phyloP scores from a whole-genome alignment of 2,797 vertebrate species.

The Sitta carolinensis region DNA sequence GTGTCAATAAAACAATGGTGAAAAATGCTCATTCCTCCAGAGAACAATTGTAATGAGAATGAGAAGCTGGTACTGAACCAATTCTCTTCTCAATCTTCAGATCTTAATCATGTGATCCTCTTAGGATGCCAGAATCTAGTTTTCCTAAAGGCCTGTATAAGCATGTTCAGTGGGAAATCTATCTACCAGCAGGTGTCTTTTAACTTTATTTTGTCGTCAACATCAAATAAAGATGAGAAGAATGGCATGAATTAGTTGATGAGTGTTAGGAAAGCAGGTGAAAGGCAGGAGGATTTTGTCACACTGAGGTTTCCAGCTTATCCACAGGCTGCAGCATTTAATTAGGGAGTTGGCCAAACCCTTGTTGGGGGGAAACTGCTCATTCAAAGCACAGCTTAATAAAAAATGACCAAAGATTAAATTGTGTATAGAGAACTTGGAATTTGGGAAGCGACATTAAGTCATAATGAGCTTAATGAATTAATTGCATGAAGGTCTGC shows the following conservation, averaged over 20 bases:
- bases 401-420: conserved; percentile 29
- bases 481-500: conserved; percentile 43
- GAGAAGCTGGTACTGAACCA: conserved; percentile 56
- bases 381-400: background rate
- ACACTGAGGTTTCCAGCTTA: conserved; percentile 78
- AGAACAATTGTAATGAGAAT: conserved; percentile 63
- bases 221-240: conserved; percentile 48
- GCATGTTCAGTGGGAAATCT: conserved; percentile 46
- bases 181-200: conserved; percentile 53
- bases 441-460: conserved; percentile 42
- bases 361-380: background rate
- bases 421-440: background rate
- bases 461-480: conserved; percentile 51
- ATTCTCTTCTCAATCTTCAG: conserved; percentile 56
- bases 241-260: conserved; percentile 37
- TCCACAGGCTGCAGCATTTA: conserved; percentile 80
- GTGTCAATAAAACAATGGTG: conserved; percentile 68
- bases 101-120: conserved; percentile 63
- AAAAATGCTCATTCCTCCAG: conserved; percentile 68
- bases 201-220: conserved; percentile 40
- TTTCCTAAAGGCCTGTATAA: conserved; percentile 55
- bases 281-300: conserved; percentile 81
- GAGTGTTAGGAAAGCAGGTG: conserved; percentile 62
- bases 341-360: conserved; percentile 77
- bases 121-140: conserved; percentile 56